phyloP scores from a whole-genome alignment of 2,888 invertebrate genomes.

The Hemicrepidius hirtus region DNA sequence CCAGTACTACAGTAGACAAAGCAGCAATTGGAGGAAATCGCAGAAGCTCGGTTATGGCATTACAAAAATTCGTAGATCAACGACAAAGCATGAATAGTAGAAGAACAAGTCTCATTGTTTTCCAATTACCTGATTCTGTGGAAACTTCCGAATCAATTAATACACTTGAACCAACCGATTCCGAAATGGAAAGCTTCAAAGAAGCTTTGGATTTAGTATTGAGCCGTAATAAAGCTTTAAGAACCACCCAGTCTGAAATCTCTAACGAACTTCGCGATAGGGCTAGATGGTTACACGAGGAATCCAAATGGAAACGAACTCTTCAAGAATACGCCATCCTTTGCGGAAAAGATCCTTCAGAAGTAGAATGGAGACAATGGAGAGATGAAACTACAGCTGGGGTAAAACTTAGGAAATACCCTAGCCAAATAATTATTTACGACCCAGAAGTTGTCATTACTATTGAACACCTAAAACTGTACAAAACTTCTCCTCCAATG shows the following conservation, averaged over 20 bases:
- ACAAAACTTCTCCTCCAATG: slow-evolving; percentile 35
- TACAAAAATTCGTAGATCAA: neutral
- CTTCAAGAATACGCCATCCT: slow-evolving; percentile 62
- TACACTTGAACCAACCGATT: slow-evolving; percentile 47
- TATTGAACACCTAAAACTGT: slow-evolving; percentile 51
- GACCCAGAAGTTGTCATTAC: slow-evolving; percentile 53
- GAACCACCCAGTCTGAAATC: slow-evolving; percentile 61
- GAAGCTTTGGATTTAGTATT: slow-evolving; percentile 60
- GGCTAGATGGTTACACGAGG: slow-evolving; percentile 61
- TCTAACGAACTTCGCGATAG: slow-evolving; percentile 58
- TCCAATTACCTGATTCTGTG: neutral
- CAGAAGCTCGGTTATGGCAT: neutral
- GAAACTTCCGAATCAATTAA: neutral
- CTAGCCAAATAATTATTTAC: slow-evolving; percentile 21
- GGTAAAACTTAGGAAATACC: slow-evolving; percentile 52
- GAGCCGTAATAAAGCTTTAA: slow-evolving; percentile 60
- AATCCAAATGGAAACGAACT: slow-evolving; percentile 61
- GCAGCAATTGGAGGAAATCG: neutral
- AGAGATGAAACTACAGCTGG: slow-evolving; percentile 57
- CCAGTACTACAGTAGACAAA: neutral
- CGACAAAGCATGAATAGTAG: slow-evolving; percentile 28
- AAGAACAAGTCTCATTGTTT: slow-evolving; percentile 16
- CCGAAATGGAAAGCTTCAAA: slow-evolving; percentile 58
- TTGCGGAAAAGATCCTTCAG: slow-evolving; percentile 57
- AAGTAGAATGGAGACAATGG: slow-evolving; percentile 63